A percentile compares a stretch with the other conserved stretches of the same genome.
phyloP scores from a whole-genome alignment of 2,888 invertebrate genomes.

The Chaetogeoica ovagalla region DNA sequence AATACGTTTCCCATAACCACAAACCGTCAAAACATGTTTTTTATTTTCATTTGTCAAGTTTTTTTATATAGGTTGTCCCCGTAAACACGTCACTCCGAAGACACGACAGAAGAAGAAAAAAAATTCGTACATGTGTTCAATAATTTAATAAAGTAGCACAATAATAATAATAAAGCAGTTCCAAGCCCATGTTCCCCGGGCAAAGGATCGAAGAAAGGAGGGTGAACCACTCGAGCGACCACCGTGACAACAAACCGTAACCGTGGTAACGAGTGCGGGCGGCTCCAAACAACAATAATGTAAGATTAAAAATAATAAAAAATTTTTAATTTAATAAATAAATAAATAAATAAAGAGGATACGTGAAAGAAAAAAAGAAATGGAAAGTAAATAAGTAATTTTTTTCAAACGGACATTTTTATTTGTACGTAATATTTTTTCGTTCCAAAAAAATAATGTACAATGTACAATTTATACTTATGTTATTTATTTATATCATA shows the following conservation, averaged over 20 bases:
- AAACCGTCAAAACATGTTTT: conserved; percentile 37
- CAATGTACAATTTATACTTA: too few species aligned
- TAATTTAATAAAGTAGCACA: background rate
- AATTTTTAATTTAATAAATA: too few species aligned
- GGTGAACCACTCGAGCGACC: background rate
- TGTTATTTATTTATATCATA: too few species aligned
- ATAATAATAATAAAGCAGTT: background rate
- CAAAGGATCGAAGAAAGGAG: background rate
- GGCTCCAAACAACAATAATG: background rate
- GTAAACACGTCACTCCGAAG: background rate
- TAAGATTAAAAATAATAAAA: too few species aligned
- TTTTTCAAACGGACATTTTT: too few species aligned
- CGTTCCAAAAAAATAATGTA: too few species aligned
- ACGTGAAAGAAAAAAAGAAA: too few species aligned
- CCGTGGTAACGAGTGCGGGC: conserved; percentile 20
- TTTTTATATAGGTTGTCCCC: background rate
- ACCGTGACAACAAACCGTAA: conserved; percentile 46
- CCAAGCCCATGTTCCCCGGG: background rate
- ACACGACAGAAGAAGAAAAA: background rate
- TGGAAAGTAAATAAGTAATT: too few species aligned
- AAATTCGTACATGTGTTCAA: background rate
- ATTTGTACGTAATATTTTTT: too few species aligned
- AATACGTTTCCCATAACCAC: conserved; percentile 48
- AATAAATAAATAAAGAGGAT: too few species aligned
- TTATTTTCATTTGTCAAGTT: background rate